These are phyloP conservation scores for Eucera pruinosa DNA, from an alignment of 2,888 invertebrate species.

Conservation along the genomic window DNA sequence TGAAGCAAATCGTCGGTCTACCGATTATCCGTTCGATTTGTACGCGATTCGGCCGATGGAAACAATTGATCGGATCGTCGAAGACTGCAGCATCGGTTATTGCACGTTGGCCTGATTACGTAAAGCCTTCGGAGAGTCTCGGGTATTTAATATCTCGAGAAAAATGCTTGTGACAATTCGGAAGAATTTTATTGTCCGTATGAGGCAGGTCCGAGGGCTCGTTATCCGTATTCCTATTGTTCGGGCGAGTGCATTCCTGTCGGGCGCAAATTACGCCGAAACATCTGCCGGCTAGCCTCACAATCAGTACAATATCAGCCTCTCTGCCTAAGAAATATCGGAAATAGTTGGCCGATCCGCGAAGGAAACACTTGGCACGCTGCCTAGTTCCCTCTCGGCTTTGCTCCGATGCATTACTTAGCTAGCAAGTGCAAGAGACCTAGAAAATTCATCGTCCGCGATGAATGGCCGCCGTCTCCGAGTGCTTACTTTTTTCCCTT, in stretches of 20 bases:
- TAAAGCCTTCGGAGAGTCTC: slow-evolving; percentile 29
- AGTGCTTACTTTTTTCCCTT: slow-evolving; percentile 20
- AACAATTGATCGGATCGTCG: slow-evolving; percentile 36
- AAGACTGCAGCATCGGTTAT: not conserved
- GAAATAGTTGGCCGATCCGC: slow-evolving; percentile 66
- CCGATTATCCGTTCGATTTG: too few relatives aligned
- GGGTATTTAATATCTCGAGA: slow-evolving; percentile 61
- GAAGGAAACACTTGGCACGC: slow-evolving; percentile 68
- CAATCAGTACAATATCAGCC: slow-evolving; percentile 49
- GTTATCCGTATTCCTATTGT: slow-evolving; percentile 56
- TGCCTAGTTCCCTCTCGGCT: slow-evolving; percentile 62
- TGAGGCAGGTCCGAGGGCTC: slow-evolving; percentile 57
- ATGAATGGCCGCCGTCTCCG: slow-evolving; percentile 58
- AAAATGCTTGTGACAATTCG: slow-evolving; percentile 59
- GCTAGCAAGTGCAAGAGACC: slow-evolving; percentile 59
- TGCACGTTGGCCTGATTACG: slow-evolving; percentile 50
- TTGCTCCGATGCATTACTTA: slow-evolving; percentile 64
- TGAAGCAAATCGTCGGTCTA: too few relatives aligned
- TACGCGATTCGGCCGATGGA: too few relatives aligned
- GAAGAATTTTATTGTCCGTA: slow-evolving; percentile 62
- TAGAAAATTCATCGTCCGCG: slow-evolving; percentile 63
- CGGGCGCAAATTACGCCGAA: slow-evolving; percentile 59
- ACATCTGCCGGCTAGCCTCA: slow-evolving; percentile 55
- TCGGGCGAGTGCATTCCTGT: slow-evolving; percentile 55
- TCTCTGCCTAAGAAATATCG: slow-evolving; percentile 68